Percentiles rank a stretch among this genome's conserved stretches.
Evolutionary conservation across 2,113 vertebrate genomes (phyloP).

Genomic region (Alces alces): DNA sequence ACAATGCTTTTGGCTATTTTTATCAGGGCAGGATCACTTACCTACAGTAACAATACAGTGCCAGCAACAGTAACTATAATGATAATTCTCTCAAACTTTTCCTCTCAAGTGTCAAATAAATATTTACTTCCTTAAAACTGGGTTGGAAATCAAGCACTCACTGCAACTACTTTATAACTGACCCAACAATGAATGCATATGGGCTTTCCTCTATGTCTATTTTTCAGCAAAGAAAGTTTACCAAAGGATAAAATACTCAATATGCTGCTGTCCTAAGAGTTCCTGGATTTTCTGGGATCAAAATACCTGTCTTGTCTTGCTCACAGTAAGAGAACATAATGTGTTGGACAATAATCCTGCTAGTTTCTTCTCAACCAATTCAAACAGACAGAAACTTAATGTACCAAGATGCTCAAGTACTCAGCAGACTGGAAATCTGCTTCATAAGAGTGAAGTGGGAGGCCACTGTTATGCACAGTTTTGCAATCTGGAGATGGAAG

Average conservation of each 20-base stretch:
- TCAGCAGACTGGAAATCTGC: constrained; percentile 69
- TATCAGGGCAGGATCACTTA: constrained; percentile 15
- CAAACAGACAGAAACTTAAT: constrained; percentile 59
- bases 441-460: constrained; percentile 14
- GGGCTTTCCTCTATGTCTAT: not conserved
- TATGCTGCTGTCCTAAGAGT: constrained; percentile 19
- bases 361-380: constrained; percentile 20
- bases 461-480: not conserved
- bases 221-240: not conserved
- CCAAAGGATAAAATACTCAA: not conserved
- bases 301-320: constrained; percentile 11
- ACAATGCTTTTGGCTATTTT: constrained; percentile 27
- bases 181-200: not conserved
- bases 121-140: constrained; percentile 24
- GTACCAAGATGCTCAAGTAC: constrained; percentile 48
- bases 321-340: not conserved
- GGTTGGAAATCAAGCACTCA: constrained; percentile 21
- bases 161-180: not conserved
- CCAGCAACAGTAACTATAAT: not conserved
- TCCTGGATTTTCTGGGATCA: not conserved
- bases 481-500: constrained; percentile 29
- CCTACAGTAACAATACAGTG: constrained; percentile 18
- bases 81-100: constrained; percentile 1
- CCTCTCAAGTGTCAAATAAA: constrained; percentile 26
- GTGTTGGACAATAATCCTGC: constrained; percentile 25